These are phyloP conservation scores for Gallinago jamesoni DNA, from an alignment of 2,113 vertebrate species.

Conservation along the genomic window DNA sequence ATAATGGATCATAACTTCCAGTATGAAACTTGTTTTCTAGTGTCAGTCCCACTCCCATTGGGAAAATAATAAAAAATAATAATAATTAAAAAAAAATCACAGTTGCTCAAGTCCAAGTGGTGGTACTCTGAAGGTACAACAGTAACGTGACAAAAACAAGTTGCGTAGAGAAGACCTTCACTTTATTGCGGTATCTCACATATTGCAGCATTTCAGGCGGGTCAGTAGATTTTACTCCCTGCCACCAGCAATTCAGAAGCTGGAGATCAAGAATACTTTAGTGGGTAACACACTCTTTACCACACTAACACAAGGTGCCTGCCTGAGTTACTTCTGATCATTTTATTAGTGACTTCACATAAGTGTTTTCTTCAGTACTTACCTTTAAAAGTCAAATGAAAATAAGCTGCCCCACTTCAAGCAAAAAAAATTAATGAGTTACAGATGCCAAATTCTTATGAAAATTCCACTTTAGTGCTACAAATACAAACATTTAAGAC, in stretches of 20 bases:
- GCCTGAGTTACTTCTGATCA: background rate
- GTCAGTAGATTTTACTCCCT: background rate
- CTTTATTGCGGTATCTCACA: background rate
- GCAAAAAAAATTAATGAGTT: accelerated
- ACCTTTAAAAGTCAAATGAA: background rate
- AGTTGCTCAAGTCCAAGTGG: background rate
- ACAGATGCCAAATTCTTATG: background rate
- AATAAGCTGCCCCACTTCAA: accelerated
- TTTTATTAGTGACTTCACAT: background rate
- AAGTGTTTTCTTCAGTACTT: background rate
- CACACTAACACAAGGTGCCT: background rate
- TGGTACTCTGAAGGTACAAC: background rate
- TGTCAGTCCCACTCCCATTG: background rate
- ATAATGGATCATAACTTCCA: background rate
- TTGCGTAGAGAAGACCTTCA: accelerated
- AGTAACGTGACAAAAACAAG: accelerated
- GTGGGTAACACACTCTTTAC: accelerated
- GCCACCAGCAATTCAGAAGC: background rate
- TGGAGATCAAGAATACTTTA: background rate
- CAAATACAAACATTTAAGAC: background rate
- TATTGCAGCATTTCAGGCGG: background rate
- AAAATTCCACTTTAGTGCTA: background rate
- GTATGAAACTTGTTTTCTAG: accelerated
- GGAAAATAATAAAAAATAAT: too few species aligned
- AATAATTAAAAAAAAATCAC: background rate